phyloP scores from a whole-genome alignment of 2,797 vertebrate genomes.

The Melanotaenia boesemani region DNA sequence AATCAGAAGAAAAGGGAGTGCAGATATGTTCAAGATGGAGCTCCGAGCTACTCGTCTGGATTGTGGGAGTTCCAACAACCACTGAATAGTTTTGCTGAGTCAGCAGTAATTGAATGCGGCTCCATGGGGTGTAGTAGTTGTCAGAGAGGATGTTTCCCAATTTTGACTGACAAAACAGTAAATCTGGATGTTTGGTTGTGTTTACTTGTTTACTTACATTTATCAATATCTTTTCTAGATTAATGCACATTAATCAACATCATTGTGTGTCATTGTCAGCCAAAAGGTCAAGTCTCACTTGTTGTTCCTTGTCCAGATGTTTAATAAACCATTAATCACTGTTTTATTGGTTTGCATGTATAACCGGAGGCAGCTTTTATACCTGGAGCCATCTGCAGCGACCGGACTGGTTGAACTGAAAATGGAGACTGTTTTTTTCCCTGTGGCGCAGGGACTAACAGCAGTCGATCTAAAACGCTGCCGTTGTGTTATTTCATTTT shows the following conservation, averaged over 20 bases:
- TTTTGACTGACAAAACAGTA: no score
- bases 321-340: rapidly evolving
- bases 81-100: no score
- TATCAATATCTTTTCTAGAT: neutral
- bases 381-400: conserved; percentile 10
- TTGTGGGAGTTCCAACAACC: neutral
- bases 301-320: neutral
- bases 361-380: neutral
- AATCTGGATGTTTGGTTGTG: no score
- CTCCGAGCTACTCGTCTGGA: neutral
- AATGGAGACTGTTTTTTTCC: neutral
- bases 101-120: no score
- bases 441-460: neutral
- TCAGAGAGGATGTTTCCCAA: no score
- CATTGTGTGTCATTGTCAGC: neutral
- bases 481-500: conserved; percentile 22
- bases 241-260: neutral
- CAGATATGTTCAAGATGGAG: neutral
- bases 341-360: conserved; percentile 10
- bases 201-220: neutral
- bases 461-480: conserved; percentile 24
- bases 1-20: neutral
- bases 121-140: no score
- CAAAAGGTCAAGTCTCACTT: conserved; percentile 5
- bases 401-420: neutral